Base-by-base conservation (phyloP, 2,888 invertebrate species). In the Aleiodes leptofemur region DNA sequence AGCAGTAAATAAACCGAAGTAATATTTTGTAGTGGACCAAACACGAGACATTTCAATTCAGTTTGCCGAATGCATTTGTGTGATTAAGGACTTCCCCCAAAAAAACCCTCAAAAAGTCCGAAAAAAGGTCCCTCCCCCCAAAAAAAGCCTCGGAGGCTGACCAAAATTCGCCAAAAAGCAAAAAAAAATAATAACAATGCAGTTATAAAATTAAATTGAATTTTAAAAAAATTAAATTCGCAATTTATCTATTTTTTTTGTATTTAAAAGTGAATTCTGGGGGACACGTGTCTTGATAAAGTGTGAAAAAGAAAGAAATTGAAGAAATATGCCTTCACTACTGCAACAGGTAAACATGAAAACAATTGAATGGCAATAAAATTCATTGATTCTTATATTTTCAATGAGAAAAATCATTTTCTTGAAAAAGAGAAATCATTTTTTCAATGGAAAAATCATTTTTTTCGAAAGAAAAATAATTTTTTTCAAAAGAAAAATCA, bases 281-380 rank as follows among this genome's bases (percentile, higher is more conserved):
- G 9, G 43, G 55, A 56, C 16, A 11, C 16, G 48, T 38, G 14
- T 48, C 14, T 11, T 13, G 0, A 5, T 29, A 34, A 4, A 57
- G 59, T 64, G 43, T 48, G 43, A 38, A 11, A n/a, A 16, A 48
- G 4, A 48, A 64, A 29, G 57, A 71, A 57, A 31, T 43, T 38
- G 76, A 76, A 75, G 53, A 57, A 77, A 78, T 72, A 87, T 87
- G 87, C 78, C 84, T 68, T 82, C 83, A n/a, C 76, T 83, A 70
- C 80, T 84, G 82, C 84, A 84, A 85, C 83, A 86, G 86, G 87
- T 88, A 82, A 86, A 16, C 8, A 4, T 4, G 5, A 34, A 13
- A 51, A 59, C 48, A 43, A 14, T 13, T n/a, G 31, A 48, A 31
- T 31, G 31, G 16, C 11, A 11, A n/a, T 13, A 23, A 13, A 23